Evolutionary conservation across 2,797 vertebrate species (phyloP).

Genomic region (Sebastes dallii): DNA sequence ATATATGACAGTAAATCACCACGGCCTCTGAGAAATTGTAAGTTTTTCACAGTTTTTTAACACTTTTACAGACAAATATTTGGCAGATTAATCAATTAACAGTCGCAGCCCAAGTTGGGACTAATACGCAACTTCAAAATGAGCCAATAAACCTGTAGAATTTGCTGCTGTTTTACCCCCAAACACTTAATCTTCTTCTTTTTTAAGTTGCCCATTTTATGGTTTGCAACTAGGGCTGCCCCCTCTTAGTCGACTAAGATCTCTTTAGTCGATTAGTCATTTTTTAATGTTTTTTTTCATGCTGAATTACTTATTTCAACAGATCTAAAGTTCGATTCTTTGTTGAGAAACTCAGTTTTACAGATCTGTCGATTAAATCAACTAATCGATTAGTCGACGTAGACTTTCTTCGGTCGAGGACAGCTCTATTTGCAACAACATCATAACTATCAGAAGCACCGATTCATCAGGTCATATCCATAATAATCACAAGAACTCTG

Average conservation of each 20-base stretch:
- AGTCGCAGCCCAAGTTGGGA: background rate
- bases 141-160: background rate
- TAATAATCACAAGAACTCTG: background rate
- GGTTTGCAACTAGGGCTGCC: background rate
- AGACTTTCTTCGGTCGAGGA: no score
- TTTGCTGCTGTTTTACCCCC: background rate
- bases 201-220: background rate
- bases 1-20: background rate
- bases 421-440: background rate
- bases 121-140: background rate
- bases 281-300: no score
- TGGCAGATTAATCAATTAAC: background rate
- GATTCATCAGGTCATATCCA: slow-evolving; percentile 3
- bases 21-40: background rate
- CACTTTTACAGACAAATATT: background rate
- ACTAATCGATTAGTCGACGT: no score
- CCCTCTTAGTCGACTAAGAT: no score
- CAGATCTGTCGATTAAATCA: no score
- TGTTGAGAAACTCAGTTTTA: no score
- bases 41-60: background rate
- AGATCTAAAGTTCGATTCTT: no score
- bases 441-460: background rate
- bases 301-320: no score
- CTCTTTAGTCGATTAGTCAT: no score
- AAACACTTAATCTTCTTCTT: background rate